Conservation (phyloP, 2,113 vertebrate genomes). For the Tapirus terrestris region DNA sequence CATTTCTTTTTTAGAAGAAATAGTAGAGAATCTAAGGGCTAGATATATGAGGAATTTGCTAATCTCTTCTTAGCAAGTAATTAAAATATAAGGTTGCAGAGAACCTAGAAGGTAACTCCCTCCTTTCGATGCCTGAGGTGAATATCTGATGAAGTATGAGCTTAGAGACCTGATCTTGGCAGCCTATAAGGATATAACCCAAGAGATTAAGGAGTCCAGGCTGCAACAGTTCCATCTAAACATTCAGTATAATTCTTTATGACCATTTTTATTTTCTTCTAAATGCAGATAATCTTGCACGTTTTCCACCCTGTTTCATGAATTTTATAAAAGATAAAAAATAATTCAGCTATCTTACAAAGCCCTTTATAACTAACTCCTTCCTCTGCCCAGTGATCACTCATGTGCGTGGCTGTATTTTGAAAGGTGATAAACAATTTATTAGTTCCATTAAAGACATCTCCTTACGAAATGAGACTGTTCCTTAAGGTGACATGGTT, state of each 20-base stretch:
- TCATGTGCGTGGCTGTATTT: not conserved
- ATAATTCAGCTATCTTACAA: not conserved
- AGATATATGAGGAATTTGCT: not conserved
- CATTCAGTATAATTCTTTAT: not conserved
- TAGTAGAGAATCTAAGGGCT: not conserved
- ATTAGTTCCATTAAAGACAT: not conserved
- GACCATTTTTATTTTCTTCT: not conserved
- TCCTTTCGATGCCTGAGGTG: not conserved
- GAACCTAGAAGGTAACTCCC: not conserved
- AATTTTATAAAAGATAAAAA: constrained; percentile 38
- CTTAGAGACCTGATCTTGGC: not conserved
- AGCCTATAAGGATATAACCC: not conserved
- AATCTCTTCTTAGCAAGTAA: not conserved
- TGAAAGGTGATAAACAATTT: constrained; percentile 21
- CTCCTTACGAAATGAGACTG: not conserved
- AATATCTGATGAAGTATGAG: not conserved
- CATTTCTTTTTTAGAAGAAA: not conserved
- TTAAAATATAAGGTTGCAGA: constrained; percentile 43
- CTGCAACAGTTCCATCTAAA: not conserved
- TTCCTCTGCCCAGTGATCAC: not conserved
- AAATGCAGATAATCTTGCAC: constrained; percentile 45
- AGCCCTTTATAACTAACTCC: not conserved
- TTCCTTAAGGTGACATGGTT: not conserved
- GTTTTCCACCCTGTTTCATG: not conserved
- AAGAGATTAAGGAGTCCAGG: not conserved